Evolutionary conservation across 1,140 invertebrate genomes (phyloP).

Genomic region (Drosophila grimshawi): DNA sequence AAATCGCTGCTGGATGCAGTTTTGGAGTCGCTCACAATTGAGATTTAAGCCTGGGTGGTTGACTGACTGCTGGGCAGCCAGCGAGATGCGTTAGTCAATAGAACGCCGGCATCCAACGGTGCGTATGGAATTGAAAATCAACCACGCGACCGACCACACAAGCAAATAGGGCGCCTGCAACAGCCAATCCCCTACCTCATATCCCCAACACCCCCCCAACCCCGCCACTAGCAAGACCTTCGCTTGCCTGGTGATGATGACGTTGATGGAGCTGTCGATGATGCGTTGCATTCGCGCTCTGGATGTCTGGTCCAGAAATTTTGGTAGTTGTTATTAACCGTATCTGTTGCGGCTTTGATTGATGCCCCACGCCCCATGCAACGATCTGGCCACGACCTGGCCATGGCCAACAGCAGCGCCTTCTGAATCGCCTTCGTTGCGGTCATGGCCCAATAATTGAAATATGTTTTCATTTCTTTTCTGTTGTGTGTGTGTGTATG

Average conservation of each 20-base stretch:
- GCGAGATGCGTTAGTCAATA: slow-evolving; percentile 69
- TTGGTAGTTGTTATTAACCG: slow-evolving; percentile 57
- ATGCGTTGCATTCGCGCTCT: slow-evolving; percentile 51
- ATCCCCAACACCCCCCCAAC: slow-evolving; percentile 47
- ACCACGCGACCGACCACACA: slow-evolving; percentile 52
- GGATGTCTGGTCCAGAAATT: slow-evolving; percentile 39
- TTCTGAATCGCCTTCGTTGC: slow-evolving; percentile 58
- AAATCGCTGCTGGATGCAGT: slow-evolving; percentile 47
- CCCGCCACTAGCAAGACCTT: not conserved
- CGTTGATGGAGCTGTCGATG: slow-evolving; percentile 56
- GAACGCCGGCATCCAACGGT: slow-evolving; percentile 74
- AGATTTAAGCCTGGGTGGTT: slow-evolving; percentile 10
- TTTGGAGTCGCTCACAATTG: not conserved
- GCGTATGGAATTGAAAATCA: slow-evolving; percentile 80
- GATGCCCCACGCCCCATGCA: slow-evolving; percentile 58
- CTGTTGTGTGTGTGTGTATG: slow-evolving; percentile 1
- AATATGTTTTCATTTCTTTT: slow-evolving; percentile 61
- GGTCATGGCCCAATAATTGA: slow-evolving; percentile 77
- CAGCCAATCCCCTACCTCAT: too few species aligned
- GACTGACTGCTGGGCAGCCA: not conserved
- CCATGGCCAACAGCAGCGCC: slow-evolving; percentile 39
- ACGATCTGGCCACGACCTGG: not conserved
- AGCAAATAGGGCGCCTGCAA: slow-evolving; percentile 34
- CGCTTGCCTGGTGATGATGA: slow-evolving; percentile 8
- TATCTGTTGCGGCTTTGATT: slow-evolving; percentile 71